phyloP scores from a whole-genome alignment of 2,888 invertebrate genomes.

The Archips xylosteana region DNA sequence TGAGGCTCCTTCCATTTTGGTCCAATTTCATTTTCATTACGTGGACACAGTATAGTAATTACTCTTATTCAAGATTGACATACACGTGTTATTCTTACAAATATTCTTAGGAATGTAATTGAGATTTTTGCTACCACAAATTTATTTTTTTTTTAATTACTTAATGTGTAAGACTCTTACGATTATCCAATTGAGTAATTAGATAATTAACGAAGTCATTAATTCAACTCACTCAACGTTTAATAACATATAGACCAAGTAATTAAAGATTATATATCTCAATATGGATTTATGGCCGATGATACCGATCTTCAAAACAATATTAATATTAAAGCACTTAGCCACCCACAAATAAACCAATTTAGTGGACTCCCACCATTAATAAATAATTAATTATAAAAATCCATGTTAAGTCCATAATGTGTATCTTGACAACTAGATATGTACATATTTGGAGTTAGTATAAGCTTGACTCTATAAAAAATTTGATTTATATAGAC shows the following conservation, averaged over 20 bases:
- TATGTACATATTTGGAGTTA: not conserved
- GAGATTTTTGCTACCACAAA: too few species aligned
- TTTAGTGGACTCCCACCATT: constrained; percentile 13
- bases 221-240: constrained; percentile 28
- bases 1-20: too few species aligned
- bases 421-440: not conserved
- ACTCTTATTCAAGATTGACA: too few species aligned
- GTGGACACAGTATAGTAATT: too few species aligned
- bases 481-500: not conserved
- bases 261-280: constrained; percentile 28
- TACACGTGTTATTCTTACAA: too few species aligned
- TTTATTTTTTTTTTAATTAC: too few species aligned
- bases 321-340: constrained; percentile 31
- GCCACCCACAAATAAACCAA: constrained; percentile 34
- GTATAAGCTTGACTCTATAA: not conserved
- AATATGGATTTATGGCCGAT: constrained; percentile 34
- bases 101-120: too few species aligned
- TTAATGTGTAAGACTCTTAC: not conserved
- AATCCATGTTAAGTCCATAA: not conserved
- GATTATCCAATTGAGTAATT: not conserved
- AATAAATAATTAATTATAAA: constrained; percentile 8
- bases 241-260: constrained; percentile 26
- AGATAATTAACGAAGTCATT: constrained; percentile 2
- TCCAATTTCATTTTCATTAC: too few species aligned
- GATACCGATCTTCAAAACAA: constrained; percentile 22